A percentile compares a stretch with the other conserved stretches of the same genome.
Conservation (phyloP, 2,888 invertebrate genomes). For the Dicycla oo region DNA sequence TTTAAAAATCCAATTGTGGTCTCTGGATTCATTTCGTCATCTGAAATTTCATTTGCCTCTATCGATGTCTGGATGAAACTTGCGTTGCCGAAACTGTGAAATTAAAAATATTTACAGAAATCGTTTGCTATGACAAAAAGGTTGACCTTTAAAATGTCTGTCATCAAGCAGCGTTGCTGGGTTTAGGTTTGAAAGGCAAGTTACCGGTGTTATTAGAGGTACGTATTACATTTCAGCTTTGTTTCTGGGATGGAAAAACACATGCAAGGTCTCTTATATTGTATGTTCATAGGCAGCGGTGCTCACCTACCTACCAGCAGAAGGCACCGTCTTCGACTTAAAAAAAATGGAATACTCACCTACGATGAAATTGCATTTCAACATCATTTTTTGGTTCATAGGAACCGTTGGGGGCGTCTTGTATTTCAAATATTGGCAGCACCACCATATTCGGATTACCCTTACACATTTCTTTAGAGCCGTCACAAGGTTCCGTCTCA, state of each 20-base stretch:
- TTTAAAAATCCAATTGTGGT: neutral
- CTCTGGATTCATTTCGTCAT: slow-evolving; percentile 8
- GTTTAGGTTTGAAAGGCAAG: neutral
- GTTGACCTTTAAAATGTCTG: neutral
- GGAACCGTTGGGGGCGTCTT: slow-evolving; percentile 3
- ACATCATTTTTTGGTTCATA: slow-evolving; percentile 17
- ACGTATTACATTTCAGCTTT: neutral
- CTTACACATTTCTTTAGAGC: neutral
- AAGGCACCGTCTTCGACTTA: neutral
- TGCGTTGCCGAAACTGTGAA: slow-evolving; percentile 39
- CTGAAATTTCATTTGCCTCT: slow-evolving; percentile 5
- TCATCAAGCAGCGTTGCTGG: neutral
- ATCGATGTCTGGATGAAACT: slow-evolving; percentile 13
- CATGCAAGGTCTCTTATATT: neutral
- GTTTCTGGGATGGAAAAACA: neutral
- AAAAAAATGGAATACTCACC: slow-evolving; percentile 23
- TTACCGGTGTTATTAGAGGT: neutral
- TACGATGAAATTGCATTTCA: slow-evolving; percentile 16
- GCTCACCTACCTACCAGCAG: neutral
- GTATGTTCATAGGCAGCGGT: neutral
- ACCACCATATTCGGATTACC: neutral
- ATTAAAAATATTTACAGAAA: neutral
- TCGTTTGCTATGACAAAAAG: neutral
- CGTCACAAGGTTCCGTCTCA: neutral
- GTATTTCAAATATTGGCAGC: slow-evolving; percentile 45